Base-by-base conservation (phyloP, 35 echinoderm and acorn worm species). In the Eucidaris tribuloides region DNA sequence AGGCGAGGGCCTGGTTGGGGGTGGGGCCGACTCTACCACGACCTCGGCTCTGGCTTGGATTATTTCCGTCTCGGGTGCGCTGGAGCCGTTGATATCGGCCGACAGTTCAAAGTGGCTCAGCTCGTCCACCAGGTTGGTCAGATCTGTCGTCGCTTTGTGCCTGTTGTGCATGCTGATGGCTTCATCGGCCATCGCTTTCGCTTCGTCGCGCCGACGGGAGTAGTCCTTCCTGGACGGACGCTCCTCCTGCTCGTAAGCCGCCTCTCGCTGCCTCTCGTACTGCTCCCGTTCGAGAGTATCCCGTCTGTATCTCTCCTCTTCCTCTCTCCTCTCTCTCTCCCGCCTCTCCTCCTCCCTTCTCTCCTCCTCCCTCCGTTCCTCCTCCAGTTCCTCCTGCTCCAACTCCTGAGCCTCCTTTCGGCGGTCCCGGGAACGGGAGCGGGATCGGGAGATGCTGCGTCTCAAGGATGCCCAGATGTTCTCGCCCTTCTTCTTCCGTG, bases 341-440 rank as follows among this genome's bases (percentile, higher is more conserved):
- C 55, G 41, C 32, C 82, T 79, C 39, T 92, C 89, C 18, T 81
- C 65, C 23, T 52, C 56, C 22, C 17, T 39, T 83, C 80, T 64
- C 22, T 83, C 80, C 62, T 40, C 11, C 14, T 74, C 66, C 2
- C 48, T 31, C 44, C 62, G 78, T 31, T 58, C 65, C 38, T 90
- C 86, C 19, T 96, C 92, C 18, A 46, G 42, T 45, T 89, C 87
- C 38, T 94, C 91, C 29, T 84, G 60, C 18, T 52, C 56, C 11
- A 80, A 41, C 31, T 66, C 77, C 57, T 56, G 70, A 3, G 52
- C 66, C 65, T 89, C 91, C 37, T 87, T 83, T 32, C 86, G 22
- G n/a, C 91, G 62, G 64, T 88, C 91, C 14, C 85, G 79, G 24
- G 91, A 94, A 14, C 86, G 27, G 18, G 91, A 94, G 27, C 91